Percentiles rank a stretch among this genome's conserved stretches.
These are phyloP conservation scores for Drosophila melanica DNA, from an alignment of 1,140 invertebrate genomes.

Conservation along the genomic window DNA sequence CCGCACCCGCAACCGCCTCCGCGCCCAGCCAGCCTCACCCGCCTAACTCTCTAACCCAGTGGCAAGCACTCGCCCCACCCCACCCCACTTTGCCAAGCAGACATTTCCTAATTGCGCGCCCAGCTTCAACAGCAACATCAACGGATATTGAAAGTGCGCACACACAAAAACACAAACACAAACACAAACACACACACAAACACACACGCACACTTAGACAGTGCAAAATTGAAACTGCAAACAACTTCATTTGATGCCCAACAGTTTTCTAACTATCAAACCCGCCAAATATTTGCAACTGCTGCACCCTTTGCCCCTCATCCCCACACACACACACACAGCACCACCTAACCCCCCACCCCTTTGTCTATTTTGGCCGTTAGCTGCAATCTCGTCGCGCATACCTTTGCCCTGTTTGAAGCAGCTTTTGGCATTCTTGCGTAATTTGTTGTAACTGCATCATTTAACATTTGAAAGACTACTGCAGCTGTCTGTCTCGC, in stretches of 20 bases:
- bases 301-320: slow-evolving; percentile 1
- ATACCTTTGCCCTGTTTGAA: slow-evolving; percentile 24
- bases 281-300: slow-evolving; percentile 58
- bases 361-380: slow-evolving; percentile 4
- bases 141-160: slow-evolving; percentile 70
- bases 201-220: neutral
- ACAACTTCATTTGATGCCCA: slow-evolving; percentile 66
- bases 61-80: neutral
- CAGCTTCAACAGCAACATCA: slow-evolving; percentile 56
- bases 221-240: slow-evolving; percentile 68
- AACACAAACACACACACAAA: neutral
- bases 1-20: neutral
- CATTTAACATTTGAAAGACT: slow-evolving; percentile 78
- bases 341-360: neutral
- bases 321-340: slow-evolving; percentile 7
- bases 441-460: slow-evolving; percentile 77
- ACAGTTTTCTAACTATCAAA: slow-evolving; percentile 63
- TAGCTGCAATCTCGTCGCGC: slow-evolving; percentile 24
- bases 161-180: slow-evolving; percentile 15
- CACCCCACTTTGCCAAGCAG: slow-evolving; percentile 28
- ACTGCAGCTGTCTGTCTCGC: slow-evolving; percentile 39
- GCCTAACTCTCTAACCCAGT: neutral
- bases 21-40: neutral
- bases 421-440: slow-evolving; percentile 50
- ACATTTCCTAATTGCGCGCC: slow-evolving; percentile 71